Evolutionary conservation across 2,888 invertebrate species (phyloP).

Genomic region (Parapristionchus giblindavisi): DNA sequence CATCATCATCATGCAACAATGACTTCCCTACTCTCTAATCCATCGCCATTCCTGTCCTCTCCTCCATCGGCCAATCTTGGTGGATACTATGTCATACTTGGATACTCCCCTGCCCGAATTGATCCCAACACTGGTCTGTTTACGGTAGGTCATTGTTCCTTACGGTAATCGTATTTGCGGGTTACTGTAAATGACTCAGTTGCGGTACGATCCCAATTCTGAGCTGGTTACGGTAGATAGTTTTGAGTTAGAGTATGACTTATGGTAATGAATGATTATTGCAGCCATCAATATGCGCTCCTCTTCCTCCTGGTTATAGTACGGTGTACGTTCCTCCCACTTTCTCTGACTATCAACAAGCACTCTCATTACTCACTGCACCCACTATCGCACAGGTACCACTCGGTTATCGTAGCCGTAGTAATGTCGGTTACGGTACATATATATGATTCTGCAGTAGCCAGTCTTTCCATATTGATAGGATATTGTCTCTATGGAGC

Average conservation of each 20-base stretch:
- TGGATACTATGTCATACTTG: constrained; percentile 9
- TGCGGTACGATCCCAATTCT: background rate
- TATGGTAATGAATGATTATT: background rate
- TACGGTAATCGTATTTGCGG: too few relatives aligned
- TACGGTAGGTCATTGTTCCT: background rate
- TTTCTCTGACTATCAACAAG: background rate
- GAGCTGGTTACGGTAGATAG: background rate
- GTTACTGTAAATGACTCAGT: background rate
- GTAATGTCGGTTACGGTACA: too few relatives aligned
- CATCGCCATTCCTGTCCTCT: too few relatives aligned
- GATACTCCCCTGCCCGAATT: constrained; percentile 6
- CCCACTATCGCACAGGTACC: too few relatives aligned
- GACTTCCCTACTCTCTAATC: too few relatives aligned
- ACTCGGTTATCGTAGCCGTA: too few relatives aligned
- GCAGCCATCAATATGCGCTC: background rate
- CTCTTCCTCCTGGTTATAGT: background rate
- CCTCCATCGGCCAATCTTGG: background rate
- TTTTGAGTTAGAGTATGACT: background rate
- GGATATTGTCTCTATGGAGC: too few relatives aligned
- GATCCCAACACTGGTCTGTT: constrained; percentile 5
- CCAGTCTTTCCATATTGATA: too few relatives aligned
- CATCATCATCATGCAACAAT: too few relatives aligned
- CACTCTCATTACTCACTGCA: too few relatives aligned
- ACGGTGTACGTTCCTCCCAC: background rate
- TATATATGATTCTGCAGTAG: too few relatives aligned